Base-by-base conservation (phyloP, 2,888 invertebrate genomes). In the Tiliacea citrago region DNA sequence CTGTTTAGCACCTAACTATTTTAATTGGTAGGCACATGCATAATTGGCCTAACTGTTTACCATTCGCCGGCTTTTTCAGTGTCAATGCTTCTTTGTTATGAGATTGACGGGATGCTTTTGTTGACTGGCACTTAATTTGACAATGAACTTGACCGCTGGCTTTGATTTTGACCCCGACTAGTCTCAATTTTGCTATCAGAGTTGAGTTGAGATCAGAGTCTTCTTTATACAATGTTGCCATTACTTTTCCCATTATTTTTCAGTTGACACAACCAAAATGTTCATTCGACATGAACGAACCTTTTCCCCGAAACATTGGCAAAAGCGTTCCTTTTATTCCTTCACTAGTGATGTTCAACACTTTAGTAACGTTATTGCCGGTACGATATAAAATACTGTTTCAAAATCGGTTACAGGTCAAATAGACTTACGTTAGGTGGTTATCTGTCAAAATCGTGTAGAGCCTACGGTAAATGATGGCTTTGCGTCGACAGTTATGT, bases 391-490 rank as follows among this genome's bases (percentile, higher is more conserved):
- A 67, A 76, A 73, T 18, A 76, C 18, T 47, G 24, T 80, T 65
- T 35, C 24, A 55, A 79, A 75, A 68, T 73, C 72, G 55, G 79
- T 57, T 71, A 76, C 63, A 65, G 84, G 75, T 84, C 71, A 81
- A 79, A 75, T 79, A 76, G 82, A 60, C 68, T 74, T 71, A 72
- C 58, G 65, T 68, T 72, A 77, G 70, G 73, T 81, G 63, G 75
- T 77, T 88, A 80, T 86, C 73, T 83, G 75, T 80, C 72, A 86
- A 86, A 88, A 78, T 84, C 82, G 86, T 80, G 81, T 83, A 61
- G 77, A 88, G 80, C 78, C 84, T 86, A 87, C 88, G 88, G 84
- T 87, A 87, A 88, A 86, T 86, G 83, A 87, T 79, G 68, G 77
- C 77, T 82, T 75, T 68, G 86, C 73, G 68, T 81, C 71, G 79